Evolutionary conservation across 2,797 vertebrate genomes (phyloP).

Genomic region (Coregonus suidteri): DNA sequence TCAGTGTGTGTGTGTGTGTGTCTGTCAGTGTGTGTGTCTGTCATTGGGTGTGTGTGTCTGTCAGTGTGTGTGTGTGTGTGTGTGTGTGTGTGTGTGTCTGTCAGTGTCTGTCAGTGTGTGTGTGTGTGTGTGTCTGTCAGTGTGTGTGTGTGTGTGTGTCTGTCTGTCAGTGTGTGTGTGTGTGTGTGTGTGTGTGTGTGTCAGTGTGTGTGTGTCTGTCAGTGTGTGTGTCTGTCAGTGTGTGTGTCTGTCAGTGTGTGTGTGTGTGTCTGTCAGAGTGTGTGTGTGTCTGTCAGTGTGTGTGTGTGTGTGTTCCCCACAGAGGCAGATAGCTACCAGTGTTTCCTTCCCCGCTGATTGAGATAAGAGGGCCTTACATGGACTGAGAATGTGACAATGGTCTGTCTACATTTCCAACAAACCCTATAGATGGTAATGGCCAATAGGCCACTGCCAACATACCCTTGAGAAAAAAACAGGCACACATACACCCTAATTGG

Average conservation of each 20-base stretch:
- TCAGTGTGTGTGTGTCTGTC: no score
- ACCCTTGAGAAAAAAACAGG: background rate
- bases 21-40: no score
- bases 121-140: no score
- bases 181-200: no score
- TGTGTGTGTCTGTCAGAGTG: background rate
- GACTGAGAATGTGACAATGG: slow-evolving; percentile 42
- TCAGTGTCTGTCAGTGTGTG: no score
- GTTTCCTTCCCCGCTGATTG: slow-evolving; percentile 40
- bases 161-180: no score
- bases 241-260: slow-evolving; percentile 17
- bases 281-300: no score
- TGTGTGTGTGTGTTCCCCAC: slow-evolving; percentile 34
- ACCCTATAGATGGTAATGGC: background rate
- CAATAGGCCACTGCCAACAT: slow-evolving; percentile 18
- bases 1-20: background rate
- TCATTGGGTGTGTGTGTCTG: no score
- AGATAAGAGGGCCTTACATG: slow-evolving; percentile 40
- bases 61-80: no score
- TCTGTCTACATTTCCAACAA: slow-evolving; percentile 18
- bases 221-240: no score
- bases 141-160: no score
- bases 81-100: no score
- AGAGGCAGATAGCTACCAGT: slow-evolving; percentile 51
- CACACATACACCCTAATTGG: background rate